Evolutionary conservation across 2,888 invertebrate species (phyloP).

Genomic region (Sphecodes monilicornis): DNA sequence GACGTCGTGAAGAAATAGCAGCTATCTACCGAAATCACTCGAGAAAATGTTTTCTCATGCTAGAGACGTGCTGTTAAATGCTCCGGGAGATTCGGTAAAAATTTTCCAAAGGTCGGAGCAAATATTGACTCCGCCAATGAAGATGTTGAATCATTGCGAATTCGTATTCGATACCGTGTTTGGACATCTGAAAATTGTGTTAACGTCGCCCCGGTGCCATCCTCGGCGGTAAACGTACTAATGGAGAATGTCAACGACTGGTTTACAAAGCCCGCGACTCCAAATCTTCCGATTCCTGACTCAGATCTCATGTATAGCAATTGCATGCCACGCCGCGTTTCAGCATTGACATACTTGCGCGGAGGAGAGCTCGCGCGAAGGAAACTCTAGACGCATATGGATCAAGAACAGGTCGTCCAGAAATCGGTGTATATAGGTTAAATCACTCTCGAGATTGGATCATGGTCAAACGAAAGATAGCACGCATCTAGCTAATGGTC

Average conservation of each 20-base stretch:
- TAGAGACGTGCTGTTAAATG: neutral
- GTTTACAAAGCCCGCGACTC: neutral
- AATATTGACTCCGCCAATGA: neutral
- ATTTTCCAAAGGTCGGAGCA: neutral
- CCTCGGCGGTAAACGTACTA: neutral
- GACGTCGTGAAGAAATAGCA: neutral
- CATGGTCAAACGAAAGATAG: neutral
- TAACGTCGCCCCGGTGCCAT: neutral
- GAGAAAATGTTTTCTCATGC: neutral
- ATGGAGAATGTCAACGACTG: slow-evolving; percentile 3
- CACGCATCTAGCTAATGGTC: neutral
- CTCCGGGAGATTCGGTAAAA: neutral
- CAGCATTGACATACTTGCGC: slow-evolving; percentile 19
- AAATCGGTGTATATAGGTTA: slow-evolving; percentile 3
- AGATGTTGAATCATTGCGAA: neutral
- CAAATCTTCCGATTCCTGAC: slow-evolving; percentile 15
- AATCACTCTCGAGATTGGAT: neutral
- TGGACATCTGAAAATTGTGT: neutral
- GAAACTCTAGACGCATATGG: neutral
- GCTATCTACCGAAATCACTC: neutral
- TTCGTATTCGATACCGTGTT: neutral
- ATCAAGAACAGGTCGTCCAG: slow-evolving; percentile 7
- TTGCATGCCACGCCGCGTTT: neutral
- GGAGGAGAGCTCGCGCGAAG: neutral
- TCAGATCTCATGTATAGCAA: slow-evolving; percentile 10